Base-by-base conservation (phyloP, 1,140 invertebrate genomes). In the Heliconius himera region DNA sequence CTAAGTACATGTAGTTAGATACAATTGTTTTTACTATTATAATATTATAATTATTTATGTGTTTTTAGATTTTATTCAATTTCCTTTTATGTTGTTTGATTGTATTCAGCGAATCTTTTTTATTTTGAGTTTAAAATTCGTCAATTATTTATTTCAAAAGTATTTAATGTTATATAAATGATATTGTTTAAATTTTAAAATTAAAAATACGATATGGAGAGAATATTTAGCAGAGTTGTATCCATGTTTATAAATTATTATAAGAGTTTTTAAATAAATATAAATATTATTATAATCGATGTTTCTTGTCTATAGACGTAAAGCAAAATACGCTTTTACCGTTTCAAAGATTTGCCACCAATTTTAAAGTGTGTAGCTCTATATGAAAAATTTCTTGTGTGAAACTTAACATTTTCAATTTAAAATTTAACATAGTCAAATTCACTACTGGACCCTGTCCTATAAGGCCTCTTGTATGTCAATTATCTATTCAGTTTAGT, bases 261-360 rank as follows among this genome's bases (percentile, higher is more conserved):
- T 73, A 73, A 36, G 72, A 73, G 38, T 66, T 77, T 73, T 77
- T 77, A 36, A 80, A 80, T 49, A 81, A 81, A n/a, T 77, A 29
- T 71, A 13, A 79, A 72, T 60, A 76, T 66, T 76, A 60, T 77
- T 66, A 76, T 76, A 80, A 41, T 76, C 29, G 74, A 78, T 78
- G 66, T 71, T 77, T 41, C 66, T 77, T 60, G 70, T 22, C 71
- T 66, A 71, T 76, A 70, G 76, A 76, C 22, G 54, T 81, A 78
- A 81, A 81, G 80, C 80, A 81, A 75, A 75, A 81, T 78, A 81
- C 80, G 80, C 80, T 81, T 81, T 71, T 66, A 66, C 26, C 11
- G 60, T 66, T 66, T 66, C 60, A 66, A 9, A 66, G 26, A 66
- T 66, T 66, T 26, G 4, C 60, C 26, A 66, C 60, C n/a, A 26